Percentiles rank a stretch among this genome's conserved stretches.
phyloP scores from a whole-genome alignment of 1,140 invertebrate genomes.

The Panonychus citri region DNA sequence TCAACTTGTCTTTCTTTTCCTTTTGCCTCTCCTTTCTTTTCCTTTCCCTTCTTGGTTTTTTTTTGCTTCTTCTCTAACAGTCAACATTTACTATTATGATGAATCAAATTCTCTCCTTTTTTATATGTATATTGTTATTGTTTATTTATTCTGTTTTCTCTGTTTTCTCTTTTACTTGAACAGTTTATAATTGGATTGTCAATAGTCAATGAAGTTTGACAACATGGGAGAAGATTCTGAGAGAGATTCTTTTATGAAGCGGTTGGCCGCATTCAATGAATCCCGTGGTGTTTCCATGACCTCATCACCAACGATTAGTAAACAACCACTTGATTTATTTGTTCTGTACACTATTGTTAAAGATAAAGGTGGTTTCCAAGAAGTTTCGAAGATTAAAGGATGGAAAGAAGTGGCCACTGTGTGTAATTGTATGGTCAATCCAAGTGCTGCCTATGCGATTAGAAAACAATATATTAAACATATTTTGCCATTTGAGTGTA shows the following conservation, averaged over 20 bases:
- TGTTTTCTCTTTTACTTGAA: no score
- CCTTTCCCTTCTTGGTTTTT: no score
- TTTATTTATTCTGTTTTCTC: no score
- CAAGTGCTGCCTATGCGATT: conserved; percentile 83
- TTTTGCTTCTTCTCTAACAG: no score
- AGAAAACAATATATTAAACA: conserved; percentile 95
- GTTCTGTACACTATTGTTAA: conserved; percentile 78
- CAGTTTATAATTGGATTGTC: no score
- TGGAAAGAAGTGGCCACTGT: conserved; percentile 92
- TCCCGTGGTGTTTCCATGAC: conserved; percentile 72
- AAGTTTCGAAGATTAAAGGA: conserved; percentile 91
- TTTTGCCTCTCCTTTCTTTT: no score
- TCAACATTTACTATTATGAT: no score
- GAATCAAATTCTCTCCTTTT: no score
- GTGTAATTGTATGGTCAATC: conserved; percentile 42
- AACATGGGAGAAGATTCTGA: conserved; percentile 72
- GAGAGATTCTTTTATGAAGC: conserved; percentile 65
- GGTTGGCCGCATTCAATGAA: conserved; percentile 77
- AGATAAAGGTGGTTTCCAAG: conserved; percentile 85
- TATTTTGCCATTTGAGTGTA: conserved; percentile 79
- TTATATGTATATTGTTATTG: no score
- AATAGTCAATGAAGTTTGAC: background rate
- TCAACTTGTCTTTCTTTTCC: no score
- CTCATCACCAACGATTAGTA: conserved; percentile 84
- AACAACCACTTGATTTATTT: conserved; percentile 92